These are phyloP conservation scores for Nerophis ophidion DNA, from an alignment of 2,113 vertebrate genomes.

Conservation along the genomic window DNA sequence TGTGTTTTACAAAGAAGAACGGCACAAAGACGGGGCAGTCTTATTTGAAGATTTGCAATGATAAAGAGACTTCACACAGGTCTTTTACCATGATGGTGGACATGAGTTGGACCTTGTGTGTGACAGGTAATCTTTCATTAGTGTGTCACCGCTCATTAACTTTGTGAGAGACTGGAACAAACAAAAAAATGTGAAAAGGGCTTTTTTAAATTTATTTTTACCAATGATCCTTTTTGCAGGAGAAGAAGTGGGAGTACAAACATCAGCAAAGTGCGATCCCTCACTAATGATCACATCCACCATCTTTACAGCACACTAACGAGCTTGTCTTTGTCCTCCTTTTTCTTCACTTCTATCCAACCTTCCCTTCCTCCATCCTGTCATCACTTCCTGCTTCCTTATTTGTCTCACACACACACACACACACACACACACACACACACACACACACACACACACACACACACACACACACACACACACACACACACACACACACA, in stretches of 20 bases:
- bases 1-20: too few relatives aligned
- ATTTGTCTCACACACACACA: constrained; percentile 8
- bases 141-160: too few relatives aligned
- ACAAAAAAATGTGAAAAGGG: neutral
- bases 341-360: neutral
- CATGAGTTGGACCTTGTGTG: too few relatives aligned
- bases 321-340: constrained; percentile 34
- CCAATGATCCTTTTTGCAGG: constrained; percentile 36
- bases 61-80: too few relatives aligned
- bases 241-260: constrained; percentile 44
- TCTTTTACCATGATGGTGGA: too few relatives aligned
- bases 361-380: neutral
- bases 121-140: too few relatives aligned
- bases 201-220: constrained; percentile 10
- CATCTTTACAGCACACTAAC: constrained; percentile 46
- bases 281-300: constrained; percentile 47
- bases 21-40: too few relatives aligned
- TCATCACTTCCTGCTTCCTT: neutral
- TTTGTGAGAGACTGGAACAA: constrained; percentile 24
- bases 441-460: too few relatives aligned
- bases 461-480: too few relatives aligned
- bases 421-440: too few relatives aligned
- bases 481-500: too few relatives aligned
- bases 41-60: too few relatives aligned
- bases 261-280: constrained; percentile 42